Percentiles rank a stretch among this genome's conserved stretches.
Conservation (phyloP, 2,113 vertebrate genomes). For the Cyanoliseus patagonus region DNA sequence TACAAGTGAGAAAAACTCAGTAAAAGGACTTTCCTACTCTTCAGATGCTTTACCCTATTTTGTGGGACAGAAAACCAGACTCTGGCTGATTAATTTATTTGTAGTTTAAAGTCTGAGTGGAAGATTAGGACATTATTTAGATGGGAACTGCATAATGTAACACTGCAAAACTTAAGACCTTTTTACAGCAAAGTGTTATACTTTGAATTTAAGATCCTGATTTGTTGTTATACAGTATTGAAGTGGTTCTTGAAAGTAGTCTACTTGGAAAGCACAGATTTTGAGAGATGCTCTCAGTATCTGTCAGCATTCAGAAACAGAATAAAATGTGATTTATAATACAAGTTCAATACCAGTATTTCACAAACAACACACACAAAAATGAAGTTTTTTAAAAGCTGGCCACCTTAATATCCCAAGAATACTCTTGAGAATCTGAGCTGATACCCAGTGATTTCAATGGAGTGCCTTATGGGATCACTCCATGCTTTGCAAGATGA, state of each 20-base stretch:
- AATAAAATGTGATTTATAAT: neutral
- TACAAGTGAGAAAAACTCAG: neutral
- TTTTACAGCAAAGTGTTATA: neutral
- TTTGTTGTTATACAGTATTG: neutral
- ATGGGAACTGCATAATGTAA: neutral
- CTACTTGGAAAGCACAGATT: neutral
- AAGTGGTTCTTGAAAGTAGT: neutral
- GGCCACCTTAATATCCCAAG: neutral
- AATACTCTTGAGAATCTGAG: neutral
- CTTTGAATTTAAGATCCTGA: neutral
- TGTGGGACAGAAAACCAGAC: neutral
- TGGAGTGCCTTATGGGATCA: neutral
- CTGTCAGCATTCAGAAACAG: neutral
- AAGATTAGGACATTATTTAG: neutral
- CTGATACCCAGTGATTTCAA: neutral
- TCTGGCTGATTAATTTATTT: neutral
- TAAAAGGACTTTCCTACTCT: neutral
- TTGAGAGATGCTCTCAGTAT: neutral
- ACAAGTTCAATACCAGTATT: neutral
- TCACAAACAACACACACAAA: neutral
- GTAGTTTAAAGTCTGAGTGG: neutral
- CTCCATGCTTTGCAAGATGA: neutral
- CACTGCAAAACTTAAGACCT: neutral
- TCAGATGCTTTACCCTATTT: neutral
- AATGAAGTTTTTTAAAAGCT: neutral